These are phyloP conservation scores for Psittacula derbiana DNA, from an alignment of 2,797 vertebrate genomes.

Conservation along the genomic window DNA sequence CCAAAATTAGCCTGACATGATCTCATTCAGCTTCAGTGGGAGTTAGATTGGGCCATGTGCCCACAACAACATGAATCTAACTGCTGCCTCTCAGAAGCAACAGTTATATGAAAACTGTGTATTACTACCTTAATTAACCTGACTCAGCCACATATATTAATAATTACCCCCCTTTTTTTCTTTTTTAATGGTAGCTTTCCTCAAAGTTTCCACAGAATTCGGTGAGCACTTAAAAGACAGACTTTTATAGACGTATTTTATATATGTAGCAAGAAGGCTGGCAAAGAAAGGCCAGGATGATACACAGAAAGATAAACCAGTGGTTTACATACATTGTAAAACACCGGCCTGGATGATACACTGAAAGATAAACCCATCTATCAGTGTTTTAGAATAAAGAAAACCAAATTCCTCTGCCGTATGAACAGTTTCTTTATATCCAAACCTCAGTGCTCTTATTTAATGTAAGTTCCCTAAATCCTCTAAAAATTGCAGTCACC, in stretches of 20 bases:
- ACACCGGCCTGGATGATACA: neutral
- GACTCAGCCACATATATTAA: neutral
- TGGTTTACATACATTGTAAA: neutral
- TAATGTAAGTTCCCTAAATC: neutral
- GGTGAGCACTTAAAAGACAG: neutral
- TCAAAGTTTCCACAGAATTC: neutral
- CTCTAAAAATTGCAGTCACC: neutral
- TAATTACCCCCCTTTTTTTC: neutral
- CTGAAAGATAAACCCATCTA: neutral
- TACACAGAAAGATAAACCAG: neutral
- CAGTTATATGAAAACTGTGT: neutral
- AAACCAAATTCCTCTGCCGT: neutral
- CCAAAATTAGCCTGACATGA: conserved; percentile 14
- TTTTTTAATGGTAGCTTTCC: neutral
- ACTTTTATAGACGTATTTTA: neutral
- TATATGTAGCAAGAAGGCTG: neutral
- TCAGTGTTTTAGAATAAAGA: neutral
- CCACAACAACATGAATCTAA: neutral
- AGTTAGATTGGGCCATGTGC: neutral
- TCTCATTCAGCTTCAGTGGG: conserved; percentile 11
- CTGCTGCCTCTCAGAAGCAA: conserved; percentile 6
- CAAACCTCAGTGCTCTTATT: neutral
- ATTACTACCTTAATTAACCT: neutral
- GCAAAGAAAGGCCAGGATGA: neutral
- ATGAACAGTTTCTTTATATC: neutral